Evolutionary conservation across 2,888 invertebrate species (phyloP).

Genomic region (Drosophila engyochracea): DNA sequence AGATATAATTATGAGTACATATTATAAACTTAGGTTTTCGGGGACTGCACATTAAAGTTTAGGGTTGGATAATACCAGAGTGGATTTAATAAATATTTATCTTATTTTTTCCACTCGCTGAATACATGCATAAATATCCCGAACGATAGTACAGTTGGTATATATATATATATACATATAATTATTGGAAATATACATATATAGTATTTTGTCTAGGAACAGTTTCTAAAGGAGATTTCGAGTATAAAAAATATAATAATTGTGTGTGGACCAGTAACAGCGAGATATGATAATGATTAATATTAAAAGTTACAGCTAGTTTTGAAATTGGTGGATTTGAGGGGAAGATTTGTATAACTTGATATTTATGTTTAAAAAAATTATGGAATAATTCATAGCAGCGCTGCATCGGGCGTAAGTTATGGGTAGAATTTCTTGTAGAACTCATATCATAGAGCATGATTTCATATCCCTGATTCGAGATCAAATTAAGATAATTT

Average conservation of each 20-base stretch:
- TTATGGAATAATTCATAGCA: slow-evolving; percentile 49
- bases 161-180: slow-evolving; percentile 27
- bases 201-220: slow-evolving; percentile 28
- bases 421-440: slow-evolving; percentile 15
- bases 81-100: slow-evolving; percentile 11
- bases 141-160: slow-evolving; percentile 23
- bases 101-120: slow-evolving; percentile 21
- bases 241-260: slow-evolving; percentile 8
- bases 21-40: slow-evolving; percentile 15
- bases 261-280: slow-evolving; percentile 18
- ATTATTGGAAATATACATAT: slow-evolving; percentile 16
- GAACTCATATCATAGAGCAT: slow-evolving; percentile 1
- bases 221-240: slow-evolving; percentile 13
- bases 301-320: slow-evolving; percentile 4
- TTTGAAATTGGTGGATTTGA: neutral
- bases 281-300: slow-evolving; percentile 6
- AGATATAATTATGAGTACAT: slow-evolving; percentile 29
- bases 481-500: slow-evolving; percentile 3
- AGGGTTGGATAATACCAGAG: slow-evolving; percentile 19
- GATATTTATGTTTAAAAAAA: slow-evolving; percentile 3
- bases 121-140: slow-evolving; percentile 43
- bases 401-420: slow-evolving; percentile 80
- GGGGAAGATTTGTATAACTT: neutral
- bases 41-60: slow-evolving; percentile 32
- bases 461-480: neutral